Base-by-base conservation (phyloP, 1,140 invertebrate species). In the Arion vulgaris region DNA sequence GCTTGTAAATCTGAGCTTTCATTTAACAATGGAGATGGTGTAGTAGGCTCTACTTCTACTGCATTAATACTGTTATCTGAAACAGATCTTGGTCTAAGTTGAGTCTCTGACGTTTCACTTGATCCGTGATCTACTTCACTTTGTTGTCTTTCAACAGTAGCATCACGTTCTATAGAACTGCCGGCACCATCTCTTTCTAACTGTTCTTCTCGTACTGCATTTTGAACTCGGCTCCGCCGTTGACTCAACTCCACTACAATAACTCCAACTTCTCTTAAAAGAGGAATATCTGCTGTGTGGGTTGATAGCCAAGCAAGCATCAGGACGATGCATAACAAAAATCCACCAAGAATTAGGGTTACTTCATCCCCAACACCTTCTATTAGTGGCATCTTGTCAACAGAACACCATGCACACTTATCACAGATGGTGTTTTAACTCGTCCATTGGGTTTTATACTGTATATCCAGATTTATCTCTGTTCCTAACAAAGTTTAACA, bases 321-420 rank as follows among this genome's bases (percentile, higher is more conserved):
- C 0, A 95, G 87, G 19, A 95, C 91, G 34, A 95, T 87, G 80
- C 96, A 89, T 41, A 94, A 88, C 26, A 88, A 28, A 17, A 90
- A 26, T 34, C 88, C 36, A 36, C 94, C 93, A 86, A 95, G 94
- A 89, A 96, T 95, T 84, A 96, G 92, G 34, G 95, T 94, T 38
- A 96, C 96, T 94, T 96, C 96, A 93, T 96, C 95, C n/a, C 96
- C 96, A 39, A 96, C 93, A 49, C 96, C 96, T 89, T 96, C 95
- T 75, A 96, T 89, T 19, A 92, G 77, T 78, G 90, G 82, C 91
- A 92, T 92, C 36, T 15, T 87, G 78, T 66, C 62, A 23, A 66
- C 9, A 17, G n/a, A 66, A 0, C 13, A 62, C 57, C 57, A 62
- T 19, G 57, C 26, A 62, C 57, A 62, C 57, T n/a, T 23, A n/a